A percentile compares a stretch with the other conserved stretches of the same genome.
phyloP scores from a whole-genome alignment of 92 coral and sea anemone species.

The Heteractis magnifica region DNA sequence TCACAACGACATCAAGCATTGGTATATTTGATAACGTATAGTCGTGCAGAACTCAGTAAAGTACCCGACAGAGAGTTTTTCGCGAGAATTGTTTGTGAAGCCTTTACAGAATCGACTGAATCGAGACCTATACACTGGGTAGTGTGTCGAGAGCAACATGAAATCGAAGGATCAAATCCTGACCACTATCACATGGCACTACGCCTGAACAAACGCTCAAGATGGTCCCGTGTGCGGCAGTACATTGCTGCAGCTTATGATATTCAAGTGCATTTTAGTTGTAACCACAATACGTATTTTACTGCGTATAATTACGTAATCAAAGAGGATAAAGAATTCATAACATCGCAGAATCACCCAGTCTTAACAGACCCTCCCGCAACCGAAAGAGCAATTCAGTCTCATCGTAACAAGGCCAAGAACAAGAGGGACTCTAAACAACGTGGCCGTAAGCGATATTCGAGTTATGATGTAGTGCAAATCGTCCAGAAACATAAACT shows the following conservation, averaged over 20 bases:
- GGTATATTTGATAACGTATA: slow-evolving; percentile 48
- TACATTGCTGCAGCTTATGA: neutral
- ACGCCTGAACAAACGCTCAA: slow-evolving; percentile 20
- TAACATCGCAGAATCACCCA: slow-evolving; percentile 11
- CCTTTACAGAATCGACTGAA: slow-evolving; percentile 15
- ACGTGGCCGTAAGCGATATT: neutral
- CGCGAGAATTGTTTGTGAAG: slow-evolving; percentile 30
- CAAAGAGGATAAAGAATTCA: slow-evolving; percentile 17
- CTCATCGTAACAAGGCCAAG: slow-evolving; percentile 5
- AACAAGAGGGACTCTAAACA: slow-evolving; percentile 8
- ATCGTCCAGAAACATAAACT: slow-evolving; percentile 3
- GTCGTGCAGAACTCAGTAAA: slow-evolving; percentile 30
- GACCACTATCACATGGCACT: slow-evolving; percentile 50
- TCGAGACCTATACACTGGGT: slow-evolving; percentile 27
- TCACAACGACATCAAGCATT: slow-evolving; percentile 4
- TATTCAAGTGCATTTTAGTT: slow-evolving; percentile 24
- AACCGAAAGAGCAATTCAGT: slow-evolving; percentile 15
- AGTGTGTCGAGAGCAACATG: slow-evolving; percentile 26
- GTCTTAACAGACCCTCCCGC: slow-evolving; percentile 1
- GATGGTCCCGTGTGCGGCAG: slow-evolving; percentile 27
- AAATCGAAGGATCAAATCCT: neutral
- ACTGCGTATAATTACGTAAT: slow-evolving; percentile 26
- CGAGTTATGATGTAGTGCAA: slow-evolving; percentile 16
- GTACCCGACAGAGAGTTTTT: slow-evolving; percentile 33
- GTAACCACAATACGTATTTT: slow-evolving; percentile 7